phyloP scores from a whole-genome alignment of 1,140 invertebrate species.

The Scaptodrosophila lebanonensis region DNA sequence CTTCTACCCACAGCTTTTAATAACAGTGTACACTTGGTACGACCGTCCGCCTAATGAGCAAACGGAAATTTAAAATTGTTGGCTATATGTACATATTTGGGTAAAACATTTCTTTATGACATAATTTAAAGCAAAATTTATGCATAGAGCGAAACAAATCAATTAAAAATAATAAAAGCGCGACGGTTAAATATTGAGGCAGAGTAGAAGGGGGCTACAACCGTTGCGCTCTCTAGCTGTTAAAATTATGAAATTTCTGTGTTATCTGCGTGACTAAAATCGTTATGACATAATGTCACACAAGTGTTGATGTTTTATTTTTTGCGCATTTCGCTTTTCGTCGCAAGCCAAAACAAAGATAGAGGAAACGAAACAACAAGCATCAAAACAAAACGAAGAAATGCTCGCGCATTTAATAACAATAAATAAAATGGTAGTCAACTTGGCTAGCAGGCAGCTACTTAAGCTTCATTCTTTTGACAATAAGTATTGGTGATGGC shows the following conservation, averaged over 20 bases:
- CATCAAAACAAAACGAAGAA: too few species aligned
- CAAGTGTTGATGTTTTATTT: slow-evolving; percentile 4
- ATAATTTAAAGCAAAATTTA: slow-evolving; percentile 41
- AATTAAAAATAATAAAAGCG: background rate
- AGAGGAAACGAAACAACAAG: slow-evolving; percentile 15
- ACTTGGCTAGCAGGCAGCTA: slow-evolving; percentile 1
- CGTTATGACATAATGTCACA: slow-evolving; percentile 53
- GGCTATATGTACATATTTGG: slow-evolving; percentile 47
- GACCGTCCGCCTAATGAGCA: slow-evolving; percentile 44
- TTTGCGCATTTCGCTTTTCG: too few species aligned
- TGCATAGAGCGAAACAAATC: slow-evolving; percentile 10
- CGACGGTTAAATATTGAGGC: too few species aligned
- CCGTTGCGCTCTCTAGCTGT: too few species aligned
- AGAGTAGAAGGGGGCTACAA: too few species aligned
- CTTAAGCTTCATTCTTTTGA: too few species aligned
- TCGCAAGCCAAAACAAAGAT: slow-evolving; percentile 1
- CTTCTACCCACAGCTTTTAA: too few species aligned
- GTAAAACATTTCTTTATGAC: slow-evolving; percentile 34
- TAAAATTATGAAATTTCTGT: slow-evolving; percentile 43
- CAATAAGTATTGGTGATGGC: too few species aligned
- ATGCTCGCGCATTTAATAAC: too few species aligned
- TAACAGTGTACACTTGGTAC: too few species aligned
- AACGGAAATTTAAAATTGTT: slow-evolving; percentile 61
- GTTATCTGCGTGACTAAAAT: slow-evolving; percentile 55
- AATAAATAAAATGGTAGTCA: slow-evolving; percentile 8